Conservation (phyloP, 1,140 invertebrate species). For the Zaprionus gabonicus region DNA sequence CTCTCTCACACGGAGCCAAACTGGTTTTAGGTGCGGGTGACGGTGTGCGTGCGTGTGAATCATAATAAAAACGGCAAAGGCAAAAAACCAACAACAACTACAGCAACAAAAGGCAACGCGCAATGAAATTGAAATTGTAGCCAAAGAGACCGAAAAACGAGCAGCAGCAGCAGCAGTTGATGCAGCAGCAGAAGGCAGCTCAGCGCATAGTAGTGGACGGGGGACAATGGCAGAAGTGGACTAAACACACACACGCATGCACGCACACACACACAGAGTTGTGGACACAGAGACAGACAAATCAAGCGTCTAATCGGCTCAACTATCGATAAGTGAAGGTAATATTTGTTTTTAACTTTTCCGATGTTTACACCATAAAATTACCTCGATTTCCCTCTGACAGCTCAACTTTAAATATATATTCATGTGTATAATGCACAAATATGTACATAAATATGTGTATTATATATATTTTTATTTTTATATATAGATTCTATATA, state of each 20-base stretch:
- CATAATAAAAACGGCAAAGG: slow-evolving; percentile 63
- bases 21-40: slow-evolving; percentile 60
- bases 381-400: neutral
- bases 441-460: neutral
- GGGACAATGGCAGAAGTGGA: slow-evolving; percentile 54
- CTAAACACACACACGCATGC: slow-evolving; percentile 14
- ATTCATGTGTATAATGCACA: too few relatives aligned
- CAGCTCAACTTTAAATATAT: neutral
- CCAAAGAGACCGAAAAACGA: slow-evolving; percentile 37
- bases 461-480: neutral
- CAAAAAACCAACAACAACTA: slow-evolving; percentile 35
- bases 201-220: slow-evolving; percentile 18
- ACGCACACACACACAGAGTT: neutral
- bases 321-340: slow-evolving; percentile 12
- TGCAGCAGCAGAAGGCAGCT: slow-evolving; percentile 9
- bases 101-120: slow-evolving; percentile 49
- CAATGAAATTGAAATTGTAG: slow-evolving; percentile 80
- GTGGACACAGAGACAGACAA: neutral
- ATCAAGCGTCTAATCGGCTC: slow-evolving; percentile 2
- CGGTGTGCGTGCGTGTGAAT: slow-evolving; percentile 65
- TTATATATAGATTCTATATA: neutral
- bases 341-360: neutral
- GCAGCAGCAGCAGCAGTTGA: neutral
- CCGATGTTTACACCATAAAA: neutral
- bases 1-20: slow-evolving; percentile 31